phyloP scores from a whole-genome alignment of 2,797 vertebrate genomes.

The Microctenopoma steveboyesi region DNA sequence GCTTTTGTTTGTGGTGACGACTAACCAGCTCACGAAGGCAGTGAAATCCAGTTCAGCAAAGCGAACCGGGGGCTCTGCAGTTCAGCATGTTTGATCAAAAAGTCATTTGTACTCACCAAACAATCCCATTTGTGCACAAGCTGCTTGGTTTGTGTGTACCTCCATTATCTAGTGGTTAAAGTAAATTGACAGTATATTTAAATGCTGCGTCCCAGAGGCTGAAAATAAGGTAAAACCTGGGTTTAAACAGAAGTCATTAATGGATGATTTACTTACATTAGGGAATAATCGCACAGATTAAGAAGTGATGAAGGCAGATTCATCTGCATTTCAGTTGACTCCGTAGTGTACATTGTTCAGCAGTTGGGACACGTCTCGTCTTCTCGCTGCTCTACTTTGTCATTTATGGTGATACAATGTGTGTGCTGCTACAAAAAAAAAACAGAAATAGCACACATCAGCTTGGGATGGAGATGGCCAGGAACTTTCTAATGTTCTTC shows the following conservation, averaged over 20 bases:
- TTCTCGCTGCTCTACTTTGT: neutral
- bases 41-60: no score
- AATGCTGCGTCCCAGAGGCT: neutral
- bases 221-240: neutral
- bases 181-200: neutral
- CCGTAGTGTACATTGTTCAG: neutral
- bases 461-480: neutral
- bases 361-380: no score
- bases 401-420: neutral
- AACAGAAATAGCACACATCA: neutral
- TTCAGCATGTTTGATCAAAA: no score
- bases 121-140: no score
- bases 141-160: no score
- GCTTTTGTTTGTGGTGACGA: no score
- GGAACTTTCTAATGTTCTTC: constrained; percentile 6
- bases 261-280: neutral
- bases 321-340: neutral
- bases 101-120: no score
- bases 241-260: neutral
- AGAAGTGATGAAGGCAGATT: neutral
- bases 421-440: no score
- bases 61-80: no score
- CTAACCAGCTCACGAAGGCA: no score
- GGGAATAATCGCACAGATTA: neutral
- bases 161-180: neutral